Evolutionary conservation across 2,113 vertebrate genomes (phyloP).

Genomic region (Catharus bicknelli): DNA sequence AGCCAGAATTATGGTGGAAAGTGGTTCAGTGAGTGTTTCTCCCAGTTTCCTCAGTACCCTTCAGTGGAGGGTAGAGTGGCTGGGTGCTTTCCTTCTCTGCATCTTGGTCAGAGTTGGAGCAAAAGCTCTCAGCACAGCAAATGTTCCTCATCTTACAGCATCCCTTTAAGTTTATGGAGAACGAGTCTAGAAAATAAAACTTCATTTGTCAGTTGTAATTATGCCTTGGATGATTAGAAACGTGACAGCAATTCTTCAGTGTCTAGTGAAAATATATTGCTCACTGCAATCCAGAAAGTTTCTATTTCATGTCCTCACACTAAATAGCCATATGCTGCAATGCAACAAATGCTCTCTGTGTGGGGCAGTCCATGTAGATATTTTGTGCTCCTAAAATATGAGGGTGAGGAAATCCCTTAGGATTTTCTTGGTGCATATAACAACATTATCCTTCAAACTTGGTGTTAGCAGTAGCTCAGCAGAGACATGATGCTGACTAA

Average conservation of each 20-base stretch:
- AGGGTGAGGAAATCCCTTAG: background rate
- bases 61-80: background rate
- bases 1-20: background rate
- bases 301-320: background rate
- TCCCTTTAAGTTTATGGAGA: background rate
- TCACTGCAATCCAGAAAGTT: background rate
- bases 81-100: background rate
- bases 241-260: background rate
- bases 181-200: background rate
- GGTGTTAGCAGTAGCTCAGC: background rate
- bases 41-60: background rate
- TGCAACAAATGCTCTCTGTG: background rate
- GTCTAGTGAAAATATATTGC: background rate
- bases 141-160: background rate
- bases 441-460: background rate
- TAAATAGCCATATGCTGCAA: background rate
- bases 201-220: background rate
- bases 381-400: background rate
- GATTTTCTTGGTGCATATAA: background rate
- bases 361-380: background rate
- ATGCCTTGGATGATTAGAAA: constrained; percentile 5
- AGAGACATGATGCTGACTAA: background rate
- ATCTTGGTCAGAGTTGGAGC: background rate
- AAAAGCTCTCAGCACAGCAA: background rate
- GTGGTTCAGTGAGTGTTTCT: background rate